phyloP scores from a whole-genome alignment of 2,888 invertebrate genomes.

The Megastigmus dorsalis region DNA sequence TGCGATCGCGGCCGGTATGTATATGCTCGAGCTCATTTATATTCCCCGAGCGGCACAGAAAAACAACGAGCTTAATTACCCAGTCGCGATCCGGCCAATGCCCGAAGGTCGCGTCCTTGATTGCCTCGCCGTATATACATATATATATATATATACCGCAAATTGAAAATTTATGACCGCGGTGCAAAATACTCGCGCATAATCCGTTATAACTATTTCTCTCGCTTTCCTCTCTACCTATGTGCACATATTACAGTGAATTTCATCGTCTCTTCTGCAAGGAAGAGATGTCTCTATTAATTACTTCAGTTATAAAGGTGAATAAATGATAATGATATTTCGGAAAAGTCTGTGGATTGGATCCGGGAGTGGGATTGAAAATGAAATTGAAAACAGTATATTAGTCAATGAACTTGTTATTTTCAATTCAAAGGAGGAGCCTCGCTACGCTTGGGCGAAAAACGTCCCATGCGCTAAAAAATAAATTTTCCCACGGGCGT shows the following conservation, averaged over 20 bases:
- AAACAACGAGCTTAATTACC: conserved; percentile 27
- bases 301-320: background rate
- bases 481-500: no score
- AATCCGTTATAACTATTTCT: background rate
- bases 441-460: no score
- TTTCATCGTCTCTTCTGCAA: background rate
- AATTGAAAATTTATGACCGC: conserved; percentile 8
- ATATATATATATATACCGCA: background rate
- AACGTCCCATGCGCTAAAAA: no score
- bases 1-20: no score
- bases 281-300: background rate
- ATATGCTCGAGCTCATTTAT: conserved; percentile 11
- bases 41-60: conserved; percentile 19
- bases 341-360: no score
- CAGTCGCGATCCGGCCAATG: background rate
- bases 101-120: conserved; percentile 32
- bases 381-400: no score
- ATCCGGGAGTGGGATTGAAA: no score
- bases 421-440: no score
- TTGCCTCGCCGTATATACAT: background rate
- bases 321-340: no score
- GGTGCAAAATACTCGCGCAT: background rate
- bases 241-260: background rate
- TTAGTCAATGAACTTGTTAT: no score
- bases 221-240: background rate